phyloP scores from a whole-genome alignment of 92 coral and sea anemone species.

The Porites cylindrica region DNA sequence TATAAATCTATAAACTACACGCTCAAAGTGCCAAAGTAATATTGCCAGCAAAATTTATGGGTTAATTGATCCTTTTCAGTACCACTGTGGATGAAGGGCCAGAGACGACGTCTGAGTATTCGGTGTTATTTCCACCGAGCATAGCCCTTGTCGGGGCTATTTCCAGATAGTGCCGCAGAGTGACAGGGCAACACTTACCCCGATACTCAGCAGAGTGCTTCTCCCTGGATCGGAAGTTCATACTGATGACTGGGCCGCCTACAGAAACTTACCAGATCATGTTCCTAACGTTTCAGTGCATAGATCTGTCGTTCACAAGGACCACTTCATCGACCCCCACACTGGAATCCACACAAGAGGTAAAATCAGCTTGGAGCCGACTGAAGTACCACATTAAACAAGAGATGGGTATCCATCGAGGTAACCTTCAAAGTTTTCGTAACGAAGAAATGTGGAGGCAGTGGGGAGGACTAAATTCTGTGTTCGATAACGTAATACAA shows the following conservation, averaged over 20 bases:
- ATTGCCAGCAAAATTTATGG: background rate
- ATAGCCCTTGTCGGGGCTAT: conserved; percentile 7
- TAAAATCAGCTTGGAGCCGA: conserved; percentile 18
- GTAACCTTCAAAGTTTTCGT: background rate
- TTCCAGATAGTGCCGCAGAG: background rate
- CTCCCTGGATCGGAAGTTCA: conserved; percentile 10
- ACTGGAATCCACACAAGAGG: conserved; percentile 21
- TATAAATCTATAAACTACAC: background rate
- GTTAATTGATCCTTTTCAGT: conserved; percentile 1
- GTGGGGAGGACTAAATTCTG: background rate
- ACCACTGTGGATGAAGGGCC: background rate
- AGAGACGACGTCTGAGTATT: conserved; percentile 1
- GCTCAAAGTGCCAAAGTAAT: background rate
- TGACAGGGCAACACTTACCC: conserved; percentile 13
- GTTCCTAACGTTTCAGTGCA: conserved; percentile 6
- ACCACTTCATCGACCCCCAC: conserved; percentile 8
- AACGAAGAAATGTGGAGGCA: conserved; percentile 24
- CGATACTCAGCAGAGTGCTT: background rate
- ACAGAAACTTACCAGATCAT: background rate
- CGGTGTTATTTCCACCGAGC: background rate
- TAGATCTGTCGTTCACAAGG: conserved; percentile 9
- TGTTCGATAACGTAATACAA: background rate
- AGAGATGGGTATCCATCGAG: background rate
- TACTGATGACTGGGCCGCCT: conserved; percentile 18
- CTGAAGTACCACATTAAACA: conserved; percentile 6